These are phyloP conservation scores for Anhinga anhinga DNA, from an alignment of 2,113 vertebrate species.

Conservation along the genomic window DNA sequence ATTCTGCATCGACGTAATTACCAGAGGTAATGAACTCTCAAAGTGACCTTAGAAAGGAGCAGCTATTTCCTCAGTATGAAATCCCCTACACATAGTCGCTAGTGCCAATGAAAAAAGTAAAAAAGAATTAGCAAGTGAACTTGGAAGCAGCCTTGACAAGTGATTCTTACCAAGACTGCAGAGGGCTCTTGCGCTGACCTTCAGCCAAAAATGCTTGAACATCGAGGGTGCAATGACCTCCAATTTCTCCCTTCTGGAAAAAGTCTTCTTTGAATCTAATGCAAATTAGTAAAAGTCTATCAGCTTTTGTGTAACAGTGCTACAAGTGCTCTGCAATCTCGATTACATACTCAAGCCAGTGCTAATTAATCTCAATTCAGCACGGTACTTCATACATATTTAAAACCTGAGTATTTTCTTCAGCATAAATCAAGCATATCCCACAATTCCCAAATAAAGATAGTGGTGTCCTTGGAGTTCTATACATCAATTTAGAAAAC, in stretches of 20 bases:
- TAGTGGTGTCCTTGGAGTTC: background rate
- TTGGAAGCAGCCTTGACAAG: background rate
- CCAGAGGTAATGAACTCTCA: background rate
- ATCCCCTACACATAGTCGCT: background rate
- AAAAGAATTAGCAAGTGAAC: background rate
- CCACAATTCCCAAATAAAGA: background rate
- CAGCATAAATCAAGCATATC: background rate
- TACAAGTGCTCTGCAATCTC: background rate
- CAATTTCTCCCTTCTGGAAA: conserved; percentile 85
- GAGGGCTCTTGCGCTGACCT: conserved; percentile 92
- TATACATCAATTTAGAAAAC: background rate
- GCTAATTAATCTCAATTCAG: background rate
- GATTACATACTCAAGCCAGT: background rate
- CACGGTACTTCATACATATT: background rate
- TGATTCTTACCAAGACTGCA: conserved; percentile 92
- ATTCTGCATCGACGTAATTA: background rate
- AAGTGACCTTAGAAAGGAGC: background rate
- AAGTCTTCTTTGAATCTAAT: conserved; percentile 90
- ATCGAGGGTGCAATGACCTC: conserved; percentile 85
- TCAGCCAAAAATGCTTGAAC: conserved; percentile 74
- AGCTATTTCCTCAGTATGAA: background rate
- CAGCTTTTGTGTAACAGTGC: background rate
- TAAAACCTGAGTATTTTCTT: background rate
- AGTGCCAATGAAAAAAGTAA: background rate
- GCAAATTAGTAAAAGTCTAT: background rate